These are phyloP conservation scores for Dilophus febrilis DNA, from an alignment of 2,888 invertebrate species.

Conservation along the genomic window DNA sequence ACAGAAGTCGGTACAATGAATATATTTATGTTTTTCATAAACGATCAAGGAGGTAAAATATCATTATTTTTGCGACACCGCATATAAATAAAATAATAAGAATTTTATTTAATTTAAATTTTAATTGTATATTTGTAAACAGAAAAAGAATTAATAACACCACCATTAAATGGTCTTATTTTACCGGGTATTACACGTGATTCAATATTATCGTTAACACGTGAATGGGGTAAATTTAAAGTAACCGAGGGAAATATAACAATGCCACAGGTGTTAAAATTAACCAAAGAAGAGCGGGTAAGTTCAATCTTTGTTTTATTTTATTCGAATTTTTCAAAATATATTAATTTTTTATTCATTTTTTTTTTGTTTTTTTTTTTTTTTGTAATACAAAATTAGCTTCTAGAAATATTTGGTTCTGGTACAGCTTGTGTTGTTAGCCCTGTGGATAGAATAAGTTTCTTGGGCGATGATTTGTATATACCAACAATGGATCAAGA, in stretches of 20 bases:
- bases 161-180: constrained; percentile 84
- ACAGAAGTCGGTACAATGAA: constrained; percentile 99
- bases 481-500: constrained; percentile 62
- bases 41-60: constrained; percentile 71
- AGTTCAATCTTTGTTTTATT: constrained; percentile 22
- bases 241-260: constrained; percentile 66
- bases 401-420: constrained; percentile 92
- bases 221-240: constrained; percentile 73
- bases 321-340: neutral
- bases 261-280: constrained; percentile 62
- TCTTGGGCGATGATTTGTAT: constrained; percentile 44
- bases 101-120: constrained; percentile 7
- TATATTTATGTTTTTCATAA: constrained; percentile 73
- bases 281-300: constrained; percentile 68
- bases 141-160: constrained; percentile 86
- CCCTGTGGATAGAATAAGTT: constrained; percentile 76
- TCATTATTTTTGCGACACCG: constrained; percentile 5
- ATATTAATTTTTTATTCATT: constrained; percentile 1
- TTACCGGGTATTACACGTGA: constrained; percentile 87
- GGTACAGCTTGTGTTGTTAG: constrained; percentile 94
- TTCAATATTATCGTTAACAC: constrained; percentile 64
- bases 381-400: too few species aligned
- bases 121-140: constrained; percentile 16
- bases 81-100: neutral
- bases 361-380: constrained; percentile 13